Base-by-base conservation (phyloP, 2,113 vertebrate species). In the Gambusia holbrooki region DNA sequence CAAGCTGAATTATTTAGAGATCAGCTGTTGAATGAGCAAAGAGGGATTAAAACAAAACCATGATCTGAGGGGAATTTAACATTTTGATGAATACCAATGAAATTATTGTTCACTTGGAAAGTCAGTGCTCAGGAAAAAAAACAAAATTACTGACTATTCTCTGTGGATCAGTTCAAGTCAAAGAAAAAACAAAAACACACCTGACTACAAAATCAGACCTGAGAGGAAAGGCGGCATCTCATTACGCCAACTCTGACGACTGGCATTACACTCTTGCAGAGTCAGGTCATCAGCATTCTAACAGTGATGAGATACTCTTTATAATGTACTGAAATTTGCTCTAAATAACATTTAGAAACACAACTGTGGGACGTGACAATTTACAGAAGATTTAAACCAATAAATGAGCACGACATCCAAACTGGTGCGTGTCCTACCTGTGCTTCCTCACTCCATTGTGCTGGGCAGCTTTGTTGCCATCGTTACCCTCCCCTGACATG, bases 391-490 rank as follows among this genome's bases (percentile, higher is more conserved):
- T 85, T 72, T 54, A 37, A 76, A 74, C 61, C 75, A 28, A 64
- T 80, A 90, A 93, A 89, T 76, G 86, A 85, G 79, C 81, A 73
- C 81, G 66, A 87, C 77, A 83, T 87, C 76, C 80, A 79, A 82
- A 86, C 75, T 64, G 69, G 73, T 89, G 64, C 71, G 11, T 66
- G 81, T 80, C 95, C 92, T 96, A 99, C 98, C 98, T 98, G 96
- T 97, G 95, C 37, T 96, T 96, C 91, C 97, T 95, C 90, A 97
- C 96, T 87, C 96, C 97, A 3, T 98, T 98, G 91, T 95, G 91
- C 82, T 96, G 94, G 27, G 85, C 85, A 61, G 95, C 94, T 84
- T 92, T 92, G 84, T 95, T 94, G 75, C 94, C 95, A 90, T 95
- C 95, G 76, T 95, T 95, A 85, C 95, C 94, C 69, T 95, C 96